phyloP scores from a whole-genome alignment of 2,888 invertebrate species.

The Limnephilus rhombicus region DNA sequence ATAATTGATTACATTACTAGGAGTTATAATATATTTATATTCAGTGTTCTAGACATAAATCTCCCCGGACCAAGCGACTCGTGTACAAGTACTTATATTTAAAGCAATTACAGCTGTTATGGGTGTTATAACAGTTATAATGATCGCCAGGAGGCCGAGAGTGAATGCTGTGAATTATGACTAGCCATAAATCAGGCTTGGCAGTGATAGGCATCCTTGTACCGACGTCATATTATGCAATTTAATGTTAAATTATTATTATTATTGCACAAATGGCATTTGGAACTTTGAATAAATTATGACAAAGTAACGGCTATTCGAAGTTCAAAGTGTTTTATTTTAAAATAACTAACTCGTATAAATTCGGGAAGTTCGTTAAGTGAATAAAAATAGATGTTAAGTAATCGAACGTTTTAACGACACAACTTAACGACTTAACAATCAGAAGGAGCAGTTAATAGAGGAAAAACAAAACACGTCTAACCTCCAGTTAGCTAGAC shows the following conservation, averaged over 20 bases:
- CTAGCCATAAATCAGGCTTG: background rate
- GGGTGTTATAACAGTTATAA: background rate
- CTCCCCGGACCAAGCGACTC: background rate
- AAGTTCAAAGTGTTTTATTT: too few species aligned
- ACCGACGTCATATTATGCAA: background rate
- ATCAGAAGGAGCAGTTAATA: background rate
- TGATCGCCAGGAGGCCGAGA: background rate
- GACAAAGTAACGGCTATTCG: background rate
- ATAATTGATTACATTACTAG: too few species aligned
- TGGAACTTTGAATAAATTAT: background rate
- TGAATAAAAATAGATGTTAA: background rate
- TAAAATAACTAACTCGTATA: background rate
- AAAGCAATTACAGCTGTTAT: background rate
- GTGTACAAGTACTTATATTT: background rate
- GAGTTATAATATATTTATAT: background rate
- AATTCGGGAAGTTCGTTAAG: background rate
- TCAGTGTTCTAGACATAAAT: background rate
- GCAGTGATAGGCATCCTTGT: background rate
- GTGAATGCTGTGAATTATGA: background rate
- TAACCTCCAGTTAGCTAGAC: constrained; percentile 14
- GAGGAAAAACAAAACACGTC: constrained; percentile 6
- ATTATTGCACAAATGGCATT: background rate
- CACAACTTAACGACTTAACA: background rate
- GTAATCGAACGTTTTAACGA: background rate
- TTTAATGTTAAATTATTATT: background rate